Base-by-base conservation (phyloP, 2,797 vertebrate species). In the Alfaro cultratus region DNA sequence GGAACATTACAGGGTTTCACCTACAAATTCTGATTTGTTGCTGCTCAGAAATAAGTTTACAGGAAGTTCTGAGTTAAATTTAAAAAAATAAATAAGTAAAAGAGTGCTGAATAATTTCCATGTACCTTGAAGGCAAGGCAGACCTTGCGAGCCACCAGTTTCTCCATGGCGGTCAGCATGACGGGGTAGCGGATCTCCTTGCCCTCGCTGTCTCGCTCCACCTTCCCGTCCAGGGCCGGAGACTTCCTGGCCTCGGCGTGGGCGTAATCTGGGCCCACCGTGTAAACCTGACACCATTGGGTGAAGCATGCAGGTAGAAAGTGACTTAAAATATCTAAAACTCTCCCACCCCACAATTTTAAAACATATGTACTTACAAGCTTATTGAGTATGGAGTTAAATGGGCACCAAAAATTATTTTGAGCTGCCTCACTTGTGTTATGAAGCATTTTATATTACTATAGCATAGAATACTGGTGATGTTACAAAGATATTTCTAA, bases 81-180 rank as follows among this genome's bases (percentile, higher is more conserved):
- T 3, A 15, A 62, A 16, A 7, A 34, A 31, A 60, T 9, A n/a
- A 60, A 60, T 1, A 29, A 29, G 23, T 21, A 51, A 4, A 47
- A 26, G 6, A 4, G 26, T n/a, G 1, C 5, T 31, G 13, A 36
- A 67, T 12, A 71, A n/a, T 15, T 12, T n/a, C 3, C 26, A 34
- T 89, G 77, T 29, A 99, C 99, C 97, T 99, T 98, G 92, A 99
- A 99, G 9, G 99, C 99, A 4, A 99, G 92, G 76, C 98, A 99
- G 87, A 99, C 99, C 93, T 99, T 99, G 45, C 98, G 96, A 72
- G 99, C 99, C 75, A 99, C 98, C 2, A 99, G 96, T 72, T 99
- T 99, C 94, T 99, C 99, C 97, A 99, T 99, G 90, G 99, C 99
- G 0, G 98, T 99, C 41, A 99, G 96, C 98, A 99, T 99, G 87